Evolutionary conservation across 2,113 vertebrate species (phyloP).

Genomic region (Crocuta crocuta): DNA sequence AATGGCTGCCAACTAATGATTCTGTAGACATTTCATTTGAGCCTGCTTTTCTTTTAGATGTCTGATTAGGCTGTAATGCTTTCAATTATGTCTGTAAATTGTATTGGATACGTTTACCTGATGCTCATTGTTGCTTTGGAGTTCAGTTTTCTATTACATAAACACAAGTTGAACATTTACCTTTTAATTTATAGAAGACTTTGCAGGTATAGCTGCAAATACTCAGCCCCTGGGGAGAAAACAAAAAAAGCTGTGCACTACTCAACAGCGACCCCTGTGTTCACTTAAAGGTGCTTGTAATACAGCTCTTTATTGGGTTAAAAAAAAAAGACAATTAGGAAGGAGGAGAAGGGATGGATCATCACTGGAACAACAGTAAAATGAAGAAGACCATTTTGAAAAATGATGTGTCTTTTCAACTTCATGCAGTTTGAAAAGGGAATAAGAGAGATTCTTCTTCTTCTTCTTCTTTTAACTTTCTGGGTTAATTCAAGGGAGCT

Average conservation of each 20-base stretch:
- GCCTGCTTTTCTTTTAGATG: conserved; percentile 90
- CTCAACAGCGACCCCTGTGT: conserved; percentile 86
- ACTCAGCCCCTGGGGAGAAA: conserved; percentile 73
- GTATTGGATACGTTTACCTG: conserved; percentile 89
- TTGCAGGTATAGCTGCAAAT: conserved; percentile 83
- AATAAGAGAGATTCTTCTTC: not conserved
- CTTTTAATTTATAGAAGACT: conserved; percentile 85
- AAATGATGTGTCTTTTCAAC: not conserved
- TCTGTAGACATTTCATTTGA: conserved; percentile 90
- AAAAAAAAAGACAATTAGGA: not conserved
- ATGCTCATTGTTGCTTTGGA: conserved; percentile 86
- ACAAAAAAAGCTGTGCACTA: conserved; percentile 74
- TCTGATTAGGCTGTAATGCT: conserved; percentile 91
- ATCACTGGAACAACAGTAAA: not conserved
- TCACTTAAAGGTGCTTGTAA: conserved; percentile 43
- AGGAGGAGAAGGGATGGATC: not conserved
- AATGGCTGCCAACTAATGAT: conserved; percentile 91
- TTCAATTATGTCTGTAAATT: conserved; percentile 91
- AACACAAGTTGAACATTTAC: conserved; percentile 85
- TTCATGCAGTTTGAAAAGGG: not conserved
- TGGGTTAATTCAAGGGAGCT: not conserved
- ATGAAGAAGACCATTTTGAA: not conserved
- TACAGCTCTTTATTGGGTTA: not conserved
- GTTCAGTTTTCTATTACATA: conserved; percentile 86
- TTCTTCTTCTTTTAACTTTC: not conserved